These are phyloP conservation scores for Neoascia interrupta DNA, from an alignment of 2,888 invertebrate genomes.

Conservation along the genomic window DNA sequence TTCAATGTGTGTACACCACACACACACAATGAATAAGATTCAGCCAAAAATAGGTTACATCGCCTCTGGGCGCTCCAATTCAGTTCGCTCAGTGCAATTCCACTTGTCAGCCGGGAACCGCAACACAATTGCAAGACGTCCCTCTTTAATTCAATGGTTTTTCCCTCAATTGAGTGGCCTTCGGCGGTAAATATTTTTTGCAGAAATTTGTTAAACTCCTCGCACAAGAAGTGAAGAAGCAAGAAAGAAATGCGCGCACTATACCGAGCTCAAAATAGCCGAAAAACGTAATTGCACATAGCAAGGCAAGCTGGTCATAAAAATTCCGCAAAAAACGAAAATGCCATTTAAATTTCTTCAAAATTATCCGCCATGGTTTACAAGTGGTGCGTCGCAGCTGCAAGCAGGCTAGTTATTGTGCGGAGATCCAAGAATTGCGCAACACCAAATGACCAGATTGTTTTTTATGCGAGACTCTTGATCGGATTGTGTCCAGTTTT, in stretches of 20 bases:
- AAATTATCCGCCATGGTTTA: conserved; percentile 34
- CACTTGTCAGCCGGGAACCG: conserved; percentile 2
- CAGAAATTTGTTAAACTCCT: conserved; percentile 19
- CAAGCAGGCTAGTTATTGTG: conserved; percentile 3
- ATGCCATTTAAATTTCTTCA: conserved; percentile 59
- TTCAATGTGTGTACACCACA: conserved; percentile 13
- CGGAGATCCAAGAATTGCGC: conserved; percentile 54
- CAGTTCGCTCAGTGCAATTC: conserved; percentile 12
- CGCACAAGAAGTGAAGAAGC: too few relatives aligned
- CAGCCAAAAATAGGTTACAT: conserved; percentile 47
- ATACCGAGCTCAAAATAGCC: not conserved
- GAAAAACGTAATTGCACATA: conserved; percentile 22
- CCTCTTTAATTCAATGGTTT: conserved; percentile 4
- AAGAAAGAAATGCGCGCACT: conserved; percentile 5
- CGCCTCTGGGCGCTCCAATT: conserved; percentile 10
- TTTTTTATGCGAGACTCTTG: not conserved
- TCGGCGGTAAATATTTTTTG: conserved; percentile 17
- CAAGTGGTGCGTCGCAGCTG: conserved; percentile 11
- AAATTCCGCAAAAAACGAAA: conserved; percentile 57
- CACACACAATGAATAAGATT: not conserved
- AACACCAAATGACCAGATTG: conserved; percentile 53
- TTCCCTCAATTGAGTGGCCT: conserved; percentile 27
- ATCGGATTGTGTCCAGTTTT: conserved; percentile 57
- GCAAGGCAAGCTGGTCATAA: conserved; percentile 48
- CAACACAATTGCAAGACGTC: not conserved